phyloP scores from a whole-genome alignment of 2,113 vertebrate species.

The Chloroceryle aenea region DNA sequence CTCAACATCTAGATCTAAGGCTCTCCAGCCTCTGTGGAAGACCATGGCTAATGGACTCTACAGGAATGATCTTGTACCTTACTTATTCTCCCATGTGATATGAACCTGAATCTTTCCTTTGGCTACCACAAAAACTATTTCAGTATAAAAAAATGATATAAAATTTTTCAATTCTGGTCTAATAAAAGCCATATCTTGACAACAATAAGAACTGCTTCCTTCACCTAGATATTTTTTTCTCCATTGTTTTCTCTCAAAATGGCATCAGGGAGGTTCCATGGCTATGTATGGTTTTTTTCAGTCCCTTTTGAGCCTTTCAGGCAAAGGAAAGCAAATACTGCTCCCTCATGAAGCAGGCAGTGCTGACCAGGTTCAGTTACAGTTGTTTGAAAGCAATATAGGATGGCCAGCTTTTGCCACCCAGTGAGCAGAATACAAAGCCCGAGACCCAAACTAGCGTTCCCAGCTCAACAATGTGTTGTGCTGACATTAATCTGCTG shows the following conservation, averaged over 20 bases:
- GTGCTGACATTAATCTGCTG: constrained; percentile 38
- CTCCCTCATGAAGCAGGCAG: not conserved
- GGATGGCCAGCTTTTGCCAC: constrained; percentile 15
- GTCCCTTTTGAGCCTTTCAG: not conserved
- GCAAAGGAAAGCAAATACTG: not conserved
- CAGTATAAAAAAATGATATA: not conserved
- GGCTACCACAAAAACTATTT: not conserved
- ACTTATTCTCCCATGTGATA: not conserved
- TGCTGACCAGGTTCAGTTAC: not conserved
- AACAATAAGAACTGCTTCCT: not conserved
- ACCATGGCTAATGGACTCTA: not conserved
- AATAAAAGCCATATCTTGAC: not conserved
- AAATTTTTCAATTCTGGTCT: not conserved
- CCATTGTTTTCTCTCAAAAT: not conserved
- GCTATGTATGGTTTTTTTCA: not conserved
- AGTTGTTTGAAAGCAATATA: constrained; percentile 17
- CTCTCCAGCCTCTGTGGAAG: not conserved
- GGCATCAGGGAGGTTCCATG: not conserved
- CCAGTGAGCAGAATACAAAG: constrained; percentile 13
- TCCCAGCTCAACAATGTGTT: constrained; percentile 14
- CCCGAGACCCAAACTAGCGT: not conserved
- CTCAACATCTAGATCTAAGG: not conserved
- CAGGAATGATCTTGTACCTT: not conserved
- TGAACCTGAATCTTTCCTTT: not conserved
- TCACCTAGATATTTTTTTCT: not conserved